Conservation (phyloP, 2,888 invertebrate genomes). For the Cactoblastis cactorum region DNA sequence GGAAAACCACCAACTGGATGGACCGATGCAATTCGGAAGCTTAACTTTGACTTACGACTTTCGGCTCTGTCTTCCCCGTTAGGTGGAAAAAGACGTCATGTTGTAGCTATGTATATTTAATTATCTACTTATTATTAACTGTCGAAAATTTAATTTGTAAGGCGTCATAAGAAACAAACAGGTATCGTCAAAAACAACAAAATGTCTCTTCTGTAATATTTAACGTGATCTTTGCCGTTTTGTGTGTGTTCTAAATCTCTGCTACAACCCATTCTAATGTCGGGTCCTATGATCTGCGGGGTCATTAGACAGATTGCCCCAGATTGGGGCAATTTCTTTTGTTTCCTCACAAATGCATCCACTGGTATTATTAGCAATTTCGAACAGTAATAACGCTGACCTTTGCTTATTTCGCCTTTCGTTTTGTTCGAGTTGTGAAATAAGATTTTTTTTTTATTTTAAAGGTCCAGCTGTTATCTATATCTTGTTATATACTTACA, state of each 20-base stretch:
- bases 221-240: conserved; percentile 22
- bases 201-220: background rate
- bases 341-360: conserved; percentile 24
- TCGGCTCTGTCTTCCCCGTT: too few relatives aligned
- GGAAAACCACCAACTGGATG: too few relatives aligned
- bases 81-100: too few relatives aligned
- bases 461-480: too few relatives aligned
- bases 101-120: too few relatives aligned
- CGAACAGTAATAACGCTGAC: background rate
- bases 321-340: conserved; percentile 39
- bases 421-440: background rate
- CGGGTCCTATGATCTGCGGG: conserved; percentile 33
- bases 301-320: conserved; percentile 45
- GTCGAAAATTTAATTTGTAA: too few relatives aligned
- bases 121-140: too few relatives aligned
- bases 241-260: conserved; percentile 37
- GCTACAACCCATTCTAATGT: conserved; percentile 26
- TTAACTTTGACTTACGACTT: too few relatives aligned
- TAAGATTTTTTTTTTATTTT: background rate
- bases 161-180: too few relatives aligned
- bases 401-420: background rate
- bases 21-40: too few relatives aligned
- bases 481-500: too few relatives aligned
- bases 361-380: background rate
- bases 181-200: too few relatives aligned